Base-by-base conservation (phyloP, 1,140 invertebrate species). In the Macrobrachium rosenbergii region DNA sequence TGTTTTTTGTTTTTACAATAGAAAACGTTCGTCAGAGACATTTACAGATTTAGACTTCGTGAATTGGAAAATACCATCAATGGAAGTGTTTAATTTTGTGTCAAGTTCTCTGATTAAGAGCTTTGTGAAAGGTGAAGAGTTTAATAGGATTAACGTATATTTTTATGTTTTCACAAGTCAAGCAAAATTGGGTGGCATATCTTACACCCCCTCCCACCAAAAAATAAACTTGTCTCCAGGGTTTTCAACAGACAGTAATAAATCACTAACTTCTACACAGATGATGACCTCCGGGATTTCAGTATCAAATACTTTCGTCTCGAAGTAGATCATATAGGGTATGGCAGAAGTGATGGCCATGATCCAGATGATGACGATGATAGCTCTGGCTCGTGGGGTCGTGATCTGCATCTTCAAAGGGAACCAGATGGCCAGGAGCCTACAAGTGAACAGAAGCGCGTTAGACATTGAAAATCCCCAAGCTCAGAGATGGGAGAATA, bases 361-460 rank as follows among this genome's bases (percentile, higher is more conserved):
- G 88, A 96, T 93, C 98, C 98, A 98, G 90, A 98, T 98, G 90
- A 97, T 92, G n/a, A 96, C 92, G 89, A 99, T 98, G 93, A 98
- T 96, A 91, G 96, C 92, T 19, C 96, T 93, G 0, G 97, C 96
- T 37, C 96, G 94, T 64, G 95, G 93, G 88, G 96, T 97, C 28
- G 97, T 98, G 92, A 98, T 97, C 92, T 98, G 97, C 89, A 95
- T 96, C 91, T 97, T 96, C 89, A 98, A 92, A 2, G 97, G 97
- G 95, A 96, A 98, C 95, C 97, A 98, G 87, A 98, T 98, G 52
- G 97, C 97, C 88, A 98, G 93, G 91, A 98, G 98, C 93, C 97
- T 99, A 95, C 91, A n/a, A 23, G n/a, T 52, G n/a, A 67, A 5
- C 16, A 21, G 62, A 19, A 23, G n/a, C 5, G 28, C 14, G 37